Evolutionary conservation across 2,797 vertebrate genomes (phyloP), one percentile per base, ranked within the genome.

Genomic region (Sternarchorhynchus goeldii): DNA sequence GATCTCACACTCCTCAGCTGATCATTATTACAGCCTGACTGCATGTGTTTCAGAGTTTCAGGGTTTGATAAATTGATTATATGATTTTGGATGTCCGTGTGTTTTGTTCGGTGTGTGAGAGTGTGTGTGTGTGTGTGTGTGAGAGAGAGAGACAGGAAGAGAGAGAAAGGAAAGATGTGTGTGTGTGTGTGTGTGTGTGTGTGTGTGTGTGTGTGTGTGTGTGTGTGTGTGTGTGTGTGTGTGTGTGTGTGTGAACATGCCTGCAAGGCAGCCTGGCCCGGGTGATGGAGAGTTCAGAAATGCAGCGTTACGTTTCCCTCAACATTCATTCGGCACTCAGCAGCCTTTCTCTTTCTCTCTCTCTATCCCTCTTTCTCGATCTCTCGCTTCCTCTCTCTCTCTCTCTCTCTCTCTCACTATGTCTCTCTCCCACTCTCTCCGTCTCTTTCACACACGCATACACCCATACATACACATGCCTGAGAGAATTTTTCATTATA

Each of bases 271-370:
- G 84, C 71, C n/a, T 76, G 78, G 80, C 78, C 81, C 62, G 69
- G 92, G 89, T 93, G 90, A 93, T 81, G 68, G 6, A 90, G 70
- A 93, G 92, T 93, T 94, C 89, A 92, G 67, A 77, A 79, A 79
- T 85, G 81, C 73, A 75, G 68, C 18, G 34, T 73, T 84, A 77
- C 76, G 53, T 88, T 88, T 89, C 87, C 83, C 18, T 82, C 62
- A 78, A 53, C 73, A 75, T 73, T 82, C 74, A 55, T 65, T 82
- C 72, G 76, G 73, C 50, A 53, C 21, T 68, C 76, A 45, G 41
- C 41, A 45, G 10, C 6, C 36, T n/a, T n/a, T 36, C 63, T 36
- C 14, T 18, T 17, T 36, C 63, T 12, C 36, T 17, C 36, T 17
- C 12, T 21, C 21, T 25, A 2, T 4, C 60, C 12, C 39, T 8